Evolutionary conservation across 2,113 vertebrate genomes (phyloP), one percentile per base, ranked within the genome.

Genomic region (Perognathus longimembris): DNA sequence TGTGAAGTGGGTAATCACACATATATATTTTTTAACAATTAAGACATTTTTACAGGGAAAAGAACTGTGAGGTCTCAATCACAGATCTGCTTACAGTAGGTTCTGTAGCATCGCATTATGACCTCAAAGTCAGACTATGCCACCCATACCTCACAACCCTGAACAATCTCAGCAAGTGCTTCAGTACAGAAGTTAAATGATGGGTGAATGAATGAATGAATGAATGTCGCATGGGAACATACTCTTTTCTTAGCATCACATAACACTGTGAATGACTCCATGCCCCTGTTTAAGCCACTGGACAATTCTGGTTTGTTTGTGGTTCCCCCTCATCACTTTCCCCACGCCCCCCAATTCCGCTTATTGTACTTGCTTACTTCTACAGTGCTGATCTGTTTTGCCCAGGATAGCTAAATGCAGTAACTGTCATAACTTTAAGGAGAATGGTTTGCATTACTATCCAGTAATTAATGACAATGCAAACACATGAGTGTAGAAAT

Each of bases 51-150:
- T 87, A 54, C 15, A 84, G 6, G 10, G 18, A 21, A 80, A 95
- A 61, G 71, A 63, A 80, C 15, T 76, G 50, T 54, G 24, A 95
- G 67, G 67, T 85, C 17, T 40, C 38, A 82, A 70, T 74, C 38
- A 69, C 36, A 88, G 74, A 74, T 67, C 77, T 91, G 59, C 83
- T 45, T 63, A 32, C 64, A 88, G 24, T 12, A 61, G 74, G 73
- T 36, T 76, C 69, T 36, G 8, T 6, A 74, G 45, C 22, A 84
- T 70, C 70, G 84, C 0, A 10, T 34, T 28, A 59, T 73, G 67
- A 94, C 84, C 36, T 8, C 12, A 34, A 81, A 92, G 64, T 82
- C 70, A n/a, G 95, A 92, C 78, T 73, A 88, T 78, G 69, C 30
- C 50, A 24, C 15, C 79, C 26, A 54, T 0, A 71, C 15, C n/a